These are phyloP conservation scores for Leptopterna dolabrata DNA, from an alignment of 2,888 invertebrate species.

Conservation along the genomic window DNA sequence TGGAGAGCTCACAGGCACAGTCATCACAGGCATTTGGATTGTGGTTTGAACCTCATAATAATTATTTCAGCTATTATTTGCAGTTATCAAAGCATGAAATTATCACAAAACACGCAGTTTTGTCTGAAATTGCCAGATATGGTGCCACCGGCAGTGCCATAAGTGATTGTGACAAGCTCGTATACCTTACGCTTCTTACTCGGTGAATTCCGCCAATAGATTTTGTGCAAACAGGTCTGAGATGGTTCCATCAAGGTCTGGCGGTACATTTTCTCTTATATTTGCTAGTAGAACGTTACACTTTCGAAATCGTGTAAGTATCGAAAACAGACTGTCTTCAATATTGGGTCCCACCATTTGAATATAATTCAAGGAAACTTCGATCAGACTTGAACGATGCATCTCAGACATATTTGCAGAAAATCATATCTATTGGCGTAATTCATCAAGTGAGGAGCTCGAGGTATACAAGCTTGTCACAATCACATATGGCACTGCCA, in stretches of 20 bases:
- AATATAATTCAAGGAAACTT: not conserved
- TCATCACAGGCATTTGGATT: not conserved
- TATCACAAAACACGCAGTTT: too few relatives aligned
- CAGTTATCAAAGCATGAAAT: too few relatives aligned
- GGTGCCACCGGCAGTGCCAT: too few relatives aligned
- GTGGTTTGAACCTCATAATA: too few relatives aligned
- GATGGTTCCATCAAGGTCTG: not conserved
- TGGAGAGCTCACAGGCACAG: not conserved
- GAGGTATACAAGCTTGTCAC: too few relatives aligned
- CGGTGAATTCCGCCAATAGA: not conserved
- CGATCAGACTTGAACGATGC: not conserved
- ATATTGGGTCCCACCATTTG: not conserved
- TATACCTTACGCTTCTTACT: not conserved
- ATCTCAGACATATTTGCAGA: too few relatives aligned
- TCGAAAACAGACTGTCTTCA: not conserved
- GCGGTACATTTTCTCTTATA: not conserved
- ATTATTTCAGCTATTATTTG: too few relatives aligned
- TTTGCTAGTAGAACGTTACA: not conserved
- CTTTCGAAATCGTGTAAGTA: not conserved
- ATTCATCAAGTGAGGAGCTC: too few relatives aligned
- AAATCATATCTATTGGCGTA: too few relatives aligned
- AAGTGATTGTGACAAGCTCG: not conserved
- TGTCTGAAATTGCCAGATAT: too few relatives aligned
- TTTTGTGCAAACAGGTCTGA: not conserved
- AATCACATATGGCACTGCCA: too few relatives aligned